Evolutionary conservation across 2,888 invertebrate genomes (phyloP).

Genomic region (Oligia strigilis): DNA sequence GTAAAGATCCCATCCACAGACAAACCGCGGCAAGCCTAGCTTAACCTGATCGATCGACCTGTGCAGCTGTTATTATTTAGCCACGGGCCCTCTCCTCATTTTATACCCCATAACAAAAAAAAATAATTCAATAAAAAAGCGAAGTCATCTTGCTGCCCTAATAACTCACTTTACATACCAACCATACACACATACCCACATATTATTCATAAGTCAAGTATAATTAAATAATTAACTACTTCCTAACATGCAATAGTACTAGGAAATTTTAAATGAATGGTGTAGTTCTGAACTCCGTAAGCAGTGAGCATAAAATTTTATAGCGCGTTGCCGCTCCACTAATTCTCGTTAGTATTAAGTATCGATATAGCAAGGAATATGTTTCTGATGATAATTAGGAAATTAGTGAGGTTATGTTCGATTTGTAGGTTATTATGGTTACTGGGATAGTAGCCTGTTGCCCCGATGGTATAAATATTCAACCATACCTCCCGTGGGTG

Average conservation of each 20-base stretch:
- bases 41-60: too few species aligned
- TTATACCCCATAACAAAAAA: not conserved
- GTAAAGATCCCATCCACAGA: too few species aligned
- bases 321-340: conserved; percentile 15
- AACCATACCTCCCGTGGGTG: too few species aligned
- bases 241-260: conserved; percentile 16
- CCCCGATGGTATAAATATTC: not conserved
- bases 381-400: conserved; percentile 10
- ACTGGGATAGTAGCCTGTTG: not conserved
- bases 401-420: not conserved
- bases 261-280: conserved; percentile 32
- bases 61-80: too few species aligned
- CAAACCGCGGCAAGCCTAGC: too few species aligned
- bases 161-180: not conserved
- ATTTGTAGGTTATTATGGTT: conserved; percentile 3
- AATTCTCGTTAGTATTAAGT: conserved; percentile 7
- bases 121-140: not conserved
- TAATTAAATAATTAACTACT: conserved; percentile 12
- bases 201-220: not conserved
- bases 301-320: conserved; percentile 35
- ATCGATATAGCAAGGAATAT: conserved; percentile 6
- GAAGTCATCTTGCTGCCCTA: not conserved
- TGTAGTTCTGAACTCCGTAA: conserved; percentile 10
- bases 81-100: not conserved
- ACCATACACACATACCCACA: not conserved